Base-by-base conservation (phyloP, 2,888 invertebrate species). In the Drosophila limbata region DNA sequence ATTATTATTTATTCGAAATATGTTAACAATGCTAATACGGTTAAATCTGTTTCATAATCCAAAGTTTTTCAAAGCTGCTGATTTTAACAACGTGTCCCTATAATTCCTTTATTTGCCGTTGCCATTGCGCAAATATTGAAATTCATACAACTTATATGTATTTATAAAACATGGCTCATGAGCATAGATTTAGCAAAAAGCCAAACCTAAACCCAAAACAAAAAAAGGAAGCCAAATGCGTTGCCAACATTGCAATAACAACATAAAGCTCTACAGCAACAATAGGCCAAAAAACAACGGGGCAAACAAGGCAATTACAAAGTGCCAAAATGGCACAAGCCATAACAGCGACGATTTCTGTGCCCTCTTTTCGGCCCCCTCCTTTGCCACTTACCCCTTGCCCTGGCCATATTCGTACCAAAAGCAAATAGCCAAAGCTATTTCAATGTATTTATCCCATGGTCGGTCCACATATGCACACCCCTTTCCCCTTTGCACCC, bases 251-350 rank as follows among this genome's bases (percentile, higher is more conserved):
- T 53, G 66, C 77, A 73, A 73, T 67, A 76, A 73, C 79, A 78
- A 64, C 59, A 51, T 28, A 75, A 59, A 70, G 66, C 66, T 57
- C 44, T 48, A 73, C 73, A 65, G 60, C 69, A 71, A 64, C 71
- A 77, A 72, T 72, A 73, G 88, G 77, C 71, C 65, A 77, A 80
- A 72, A 75, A 73, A 82, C 83, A 88, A 80, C 57, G 73, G 75
- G 86, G 84, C 73, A 86, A 84, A 88, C 84, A 84, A 84, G 84
- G 84, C 84, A 84, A 84, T 84, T 84, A 84, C 84, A 88, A 81
- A 88, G 84, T 84, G 84, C 84, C 84, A 88, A 84, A 84, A 84
- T 84, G 86, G 88, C 86, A 81, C 79, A 86, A 76, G 86, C 88
- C 86, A 88, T 88, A 86, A 88, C 81, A 81, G 72, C 77, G 67